phyloP scores from a whole-genome alignment of 2,888 invertebrate species.

The Oithona nana region DNA sequence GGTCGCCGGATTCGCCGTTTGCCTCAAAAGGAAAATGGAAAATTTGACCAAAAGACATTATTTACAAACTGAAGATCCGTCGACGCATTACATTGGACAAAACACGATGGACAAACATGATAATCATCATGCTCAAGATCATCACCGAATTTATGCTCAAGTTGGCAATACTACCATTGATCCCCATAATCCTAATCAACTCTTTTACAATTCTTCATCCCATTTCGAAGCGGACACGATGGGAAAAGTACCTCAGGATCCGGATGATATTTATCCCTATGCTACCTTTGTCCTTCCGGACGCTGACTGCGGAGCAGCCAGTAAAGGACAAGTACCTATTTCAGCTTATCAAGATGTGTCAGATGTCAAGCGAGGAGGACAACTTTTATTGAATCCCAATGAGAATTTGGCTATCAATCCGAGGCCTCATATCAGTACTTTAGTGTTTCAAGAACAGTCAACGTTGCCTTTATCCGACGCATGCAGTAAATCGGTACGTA shows the following conservation, averaged over 20 bases:
- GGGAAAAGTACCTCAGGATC: not conserved
- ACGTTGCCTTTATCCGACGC: conserved; percentile 11
- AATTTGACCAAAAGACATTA: not conserved
- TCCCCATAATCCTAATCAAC: not conserved
- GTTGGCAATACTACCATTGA: not conserved
- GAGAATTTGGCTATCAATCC: not conserved
- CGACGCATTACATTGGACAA: too few relatives aligned
- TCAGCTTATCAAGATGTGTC: not conserved
- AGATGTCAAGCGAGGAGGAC: not conserved
- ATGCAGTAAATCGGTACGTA: conserved; percentile 11
- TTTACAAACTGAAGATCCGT: not conserved
- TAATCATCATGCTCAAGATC: too few relatives aligned
- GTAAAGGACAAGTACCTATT: not conserved
- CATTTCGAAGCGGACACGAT: not conserved
- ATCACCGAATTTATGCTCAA: not conserved
- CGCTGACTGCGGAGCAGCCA: not conserved
- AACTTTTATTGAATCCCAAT: not conserved
- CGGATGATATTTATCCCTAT: conserved; percentile 11
- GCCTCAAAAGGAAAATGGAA: not conserved
- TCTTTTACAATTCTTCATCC: not conserved
- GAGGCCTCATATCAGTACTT: not conserved
- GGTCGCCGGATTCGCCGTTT: not conserved
- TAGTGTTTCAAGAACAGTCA: conserved; percentile 6
- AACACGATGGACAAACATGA: not conserved
- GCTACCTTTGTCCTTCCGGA: conserved; percentile 12